These are phyloP conservation scores for Scaptomyza graminum DNA, from an alignment of 1,140 invertebrate genomes.

Conservation along the genomic window DNA sequence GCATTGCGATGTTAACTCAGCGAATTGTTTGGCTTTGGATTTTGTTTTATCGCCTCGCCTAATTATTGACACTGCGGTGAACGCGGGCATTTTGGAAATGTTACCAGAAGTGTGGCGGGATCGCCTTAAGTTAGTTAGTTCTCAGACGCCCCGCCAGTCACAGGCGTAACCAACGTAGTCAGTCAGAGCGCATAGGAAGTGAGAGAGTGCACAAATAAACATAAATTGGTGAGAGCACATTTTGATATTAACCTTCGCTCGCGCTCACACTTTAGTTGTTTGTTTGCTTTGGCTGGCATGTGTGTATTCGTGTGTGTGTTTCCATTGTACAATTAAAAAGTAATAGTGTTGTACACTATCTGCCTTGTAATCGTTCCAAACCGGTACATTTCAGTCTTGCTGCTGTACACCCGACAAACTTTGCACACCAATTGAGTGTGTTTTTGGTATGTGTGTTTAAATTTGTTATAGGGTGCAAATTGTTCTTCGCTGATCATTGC, in stretches of 20 bases:
- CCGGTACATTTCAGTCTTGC: conserved; percentile 18
- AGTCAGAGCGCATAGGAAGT: conserved; percentile 7
- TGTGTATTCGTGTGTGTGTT: conserved; percentile 23
- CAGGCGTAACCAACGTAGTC: conserved; percentile 8
- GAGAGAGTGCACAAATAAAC: conserved; percentile 27
- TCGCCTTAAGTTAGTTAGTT: conserved; percentile 63
- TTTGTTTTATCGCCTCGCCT: conserved; percentile 55
- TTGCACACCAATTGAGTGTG: background rate
- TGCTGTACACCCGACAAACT: conserved; percentile 24
- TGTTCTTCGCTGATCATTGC: conserved; percentile 6
- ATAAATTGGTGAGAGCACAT: conserved; percentile 66
- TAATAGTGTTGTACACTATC: conserved; percentile 41
- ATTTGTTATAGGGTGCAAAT: conserved; percentile 14
- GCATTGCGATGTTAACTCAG: conserved; percentile 22
- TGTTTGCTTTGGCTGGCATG: conserved; percentile 8
- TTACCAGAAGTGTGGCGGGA: conserved; percentile 46
- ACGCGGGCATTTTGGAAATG: conserved; percentile 53
- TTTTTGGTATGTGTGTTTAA: background rate
- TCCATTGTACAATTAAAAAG: conserved; percentile 49
- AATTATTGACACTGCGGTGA: conserved; percentile 49
- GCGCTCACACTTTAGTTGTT: conserved; percentile 38
- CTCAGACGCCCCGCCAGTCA: conserved; percentile 35
- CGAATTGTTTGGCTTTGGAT: conserved; percentile 34
- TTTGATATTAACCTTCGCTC: conserved; percentile 49
- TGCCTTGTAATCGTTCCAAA: conserved; percentile 45